phyloP scores from a whole-genome alignment of 2,797 vertebrate genomes.

The Phataginus tetradactyla region DNA sequence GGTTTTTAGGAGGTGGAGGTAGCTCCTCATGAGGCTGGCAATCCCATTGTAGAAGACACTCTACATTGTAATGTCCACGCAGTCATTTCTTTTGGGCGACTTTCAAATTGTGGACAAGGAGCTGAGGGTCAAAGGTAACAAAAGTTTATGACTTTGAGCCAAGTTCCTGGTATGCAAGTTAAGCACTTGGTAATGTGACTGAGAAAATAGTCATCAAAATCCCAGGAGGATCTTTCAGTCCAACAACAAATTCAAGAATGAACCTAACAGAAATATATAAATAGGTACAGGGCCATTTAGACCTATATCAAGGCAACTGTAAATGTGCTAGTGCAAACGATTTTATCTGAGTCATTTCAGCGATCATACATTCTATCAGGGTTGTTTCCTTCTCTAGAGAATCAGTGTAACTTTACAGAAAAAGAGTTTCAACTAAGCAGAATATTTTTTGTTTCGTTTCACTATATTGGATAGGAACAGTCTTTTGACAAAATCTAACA shows the following conservation, averaged over 20 bases:
- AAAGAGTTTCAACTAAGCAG: not conserved
- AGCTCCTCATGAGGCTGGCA: not conserved
- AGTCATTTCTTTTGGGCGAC: not conserved
- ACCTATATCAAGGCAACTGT: not conserved
- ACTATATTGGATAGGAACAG: not conserved
- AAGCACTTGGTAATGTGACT: not conserved
- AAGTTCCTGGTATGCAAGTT: not conserved
- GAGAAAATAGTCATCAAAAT: not conserved
- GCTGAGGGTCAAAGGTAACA: not conserved
- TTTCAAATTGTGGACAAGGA: not conserved
- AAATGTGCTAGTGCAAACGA: not conserved
- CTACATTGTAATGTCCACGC: not conserved
- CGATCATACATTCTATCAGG: not conserved
- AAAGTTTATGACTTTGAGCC: not conserved
- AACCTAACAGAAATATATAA: not conserved
- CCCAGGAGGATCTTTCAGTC: not conserved
- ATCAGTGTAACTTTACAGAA: not conserved
- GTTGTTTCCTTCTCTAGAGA: not conserved
- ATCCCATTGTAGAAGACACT: not conserved
- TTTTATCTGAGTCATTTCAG: not conserved
- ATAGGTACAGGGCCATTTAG: not conserved
- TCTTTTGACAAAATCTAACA: slow-evolving; percentile 47
- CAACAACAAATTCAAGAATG: not conserved
- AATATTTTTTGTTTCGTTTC: not conserved
- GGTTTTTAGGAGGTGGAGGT: not conserved